phyloP scores from a whole-genome alignment of 2,113 vertebrate genomes.

The Phalacrocorax carbo region DNA sequence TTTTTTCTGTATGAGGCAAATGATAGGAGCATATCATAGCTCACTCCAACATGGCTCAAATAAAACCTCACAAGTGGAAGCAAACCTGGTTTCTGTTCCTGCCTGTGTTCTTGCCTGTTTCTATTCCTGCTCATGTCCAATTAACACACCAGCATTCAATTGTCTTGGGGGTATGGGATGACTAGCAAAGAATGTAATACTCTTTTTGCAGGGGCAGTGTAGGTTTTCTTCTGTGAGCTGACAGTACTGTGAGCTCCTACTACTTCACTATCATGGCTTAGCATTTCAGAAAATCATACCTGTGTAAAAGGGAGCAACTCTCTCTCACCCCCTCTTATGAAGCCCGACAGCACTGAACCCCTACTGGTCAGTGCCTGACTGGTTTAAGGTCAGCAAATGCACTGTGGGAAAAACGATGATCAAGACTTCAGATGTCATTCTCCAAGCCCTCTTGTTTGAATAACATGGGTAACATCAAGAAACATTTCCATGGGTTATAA shows the following conservation, averaged over 20 bases:
- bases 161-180: not conserved
- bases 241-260: not conserved
- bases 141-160: not conserved
- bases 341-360: not conserved
- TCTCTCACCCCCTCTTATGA: not conserved
- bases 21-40: not conserved
- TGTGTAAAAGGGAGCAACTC: not conserved
- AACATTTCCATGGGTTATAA: not conserved
- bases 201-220: not conserved
- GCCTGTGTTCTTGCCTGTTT: not conserved
- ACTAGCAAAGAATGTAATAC: not conserved
- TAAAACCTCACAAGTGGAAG: not conserved
- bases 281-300: not conserved
- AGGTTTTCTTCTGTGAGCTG: not conserved
- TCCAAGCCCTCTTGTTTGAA: not conserved
- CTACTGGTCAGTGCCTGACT: not conserved
- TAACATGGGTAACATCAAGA: fast-evolving
- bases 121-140: not conserved
- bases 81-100: fast-evolving
- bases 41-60: not conserved
- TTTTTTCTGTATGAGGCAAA: not conserved
- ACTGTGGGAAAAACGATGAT: not conserved
- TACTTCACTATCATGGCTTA: not conserved
- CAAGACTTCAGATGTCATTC: not conserved
- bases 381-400: not conserved